A percentile compares a stretch with the other conserved stretches of the same genome.
Evolutionary conservation across 2,113 vertebrate genomes (phyloP).

Genomic region (Felis catus): F.catus_Fca126_mat1.0 CM031412.1:134523001-134523500

Average conservation of each 20-base stretch:
- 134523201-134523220: not conserved
- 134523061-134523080: not conserved
- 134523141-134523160: not conserved
- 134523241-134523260: not conserved
- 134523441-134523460: not conserved
- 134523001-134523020: not conserved
- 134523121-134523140: not conserved
- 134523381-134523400: not conserved
- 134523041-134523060: not conserved
- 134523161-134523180: not conserved
- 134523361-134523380: not conserved
- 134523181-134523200: not conserved
- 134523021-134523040: not conserved
- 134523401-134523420: not conserved
- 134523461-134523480: not conserved
- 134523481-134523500: not conserved
- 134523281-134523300: not conserved
- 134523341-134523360: not conserved
- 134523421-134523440: not conserved
- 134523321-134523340: not conserved
- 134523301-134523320: not conserved
- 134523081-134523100: not conserved
- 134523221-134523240: not conserved
- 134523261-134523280: not conserved
- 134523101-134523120: not conserved